Conservation (phyloP, 2,797 vertebrate genomes). For the Cheirogaleus major region DNA sequence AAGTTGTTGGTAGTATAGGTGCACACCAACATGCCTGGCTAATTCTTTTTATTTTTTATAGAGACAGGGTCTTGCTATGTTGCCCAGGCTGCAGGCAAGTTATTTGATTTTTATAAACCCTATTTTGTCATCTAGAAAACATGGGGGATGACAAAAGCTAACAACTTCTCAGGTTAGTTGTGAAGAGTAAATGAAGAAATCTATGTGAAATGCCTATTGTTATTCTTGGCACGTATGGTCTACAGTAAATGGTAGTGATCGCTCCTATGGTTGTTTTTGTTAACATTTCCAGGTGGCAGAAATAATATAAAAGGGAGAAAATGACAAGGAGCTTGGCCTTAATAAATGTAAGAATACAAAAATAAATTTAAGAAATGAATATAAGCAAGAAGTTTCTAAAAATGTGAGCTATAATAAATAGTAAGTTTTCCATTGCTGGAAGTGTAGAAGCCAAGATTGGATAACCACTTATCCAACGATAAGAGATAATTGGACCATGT, state of each 20-base stretch:
- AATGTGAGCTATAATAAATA: neutral
- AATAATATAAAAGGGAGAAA: neutral
- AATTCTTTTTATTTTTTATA: too few species aligned
- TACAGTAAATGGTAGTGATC: neutral
- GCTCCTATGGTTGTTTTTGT: neutral
- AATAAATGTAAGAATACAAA: neutral
- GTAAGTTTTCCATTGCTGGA: neutral
- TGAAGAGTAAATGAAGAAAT: neutral
- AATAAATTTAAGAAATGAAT: neutral
- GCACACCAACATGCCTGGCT: too few species aligned
- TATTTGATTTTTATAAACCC: neutral
- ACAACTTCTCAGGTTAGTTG: neutral
- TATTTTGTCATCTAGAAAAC: neutral
- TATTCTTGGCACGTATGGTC: neutral
- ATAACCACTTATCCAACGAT: neutral
- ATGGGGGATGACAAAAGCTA: neutral
- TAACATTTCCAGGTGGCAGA: neutral
- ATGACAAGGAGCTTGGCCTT: neutral
- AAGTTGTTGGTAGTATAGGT: too few species aligned
- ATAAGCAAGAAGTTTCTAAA: conserved; percentile 23
- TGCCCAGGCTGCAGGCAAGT: too few species aligned
- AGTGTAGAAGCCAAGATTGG: neutral
- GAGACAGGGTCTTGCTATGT: too few species aligned
- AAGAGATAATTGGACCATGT: neutral
- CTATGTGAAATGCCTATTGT: neutral